phyloP scores from a whole-genome alignment of 2,113 vertebrate species.

The Trichomycterus rosablanca region DNA sequence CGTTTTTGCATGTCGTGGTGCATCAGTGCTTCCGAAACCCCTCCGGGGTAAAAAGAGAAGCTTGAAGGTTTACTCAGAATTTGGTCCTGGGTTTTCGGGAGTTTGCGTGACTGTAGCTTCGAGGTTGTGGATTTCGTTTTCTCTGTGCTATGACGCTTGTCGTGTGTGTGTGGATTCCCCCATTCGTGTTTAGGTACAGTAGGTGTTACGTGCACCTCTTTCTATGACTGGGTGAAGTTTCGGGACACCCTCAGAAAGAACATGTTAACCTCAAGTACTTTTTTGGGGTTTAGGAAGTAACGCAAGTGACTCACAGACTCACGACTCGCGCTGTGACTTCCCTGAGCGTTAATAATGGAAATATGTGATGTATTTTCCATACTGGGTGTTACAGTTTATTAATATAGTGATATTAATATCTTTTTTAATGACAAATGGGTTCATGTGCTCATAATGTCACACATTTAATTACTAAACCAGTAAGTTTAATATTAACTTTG shows the following conservation, averaged over 20 bases:
- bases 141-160: background rate
- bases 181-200: background rate
- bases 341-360: background rate
- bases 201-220: background rate
- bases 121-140: too few species aligned
- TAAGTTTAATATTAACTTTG: too few species aligned
- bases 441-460: too few species aligned
- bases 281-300: constrained; percentile 13
- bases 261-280: constrained; percentile 37
- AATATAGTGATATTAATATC: too few species aligned
- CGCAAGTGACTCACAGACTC: background rate
- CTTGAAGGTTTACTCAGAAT: constrained; percentile 17
- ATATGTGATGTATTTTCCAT: too few species aligned
- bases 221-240: constrained; percentile 27
- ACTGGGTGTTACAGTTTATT: too few species aligned
- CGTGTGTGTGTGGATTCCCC: background rate
- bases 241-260: constrained; percentile 3
- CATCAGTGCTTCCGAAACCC: constrained; percentile 39
- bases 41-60: background rate
- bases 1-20: constrained; percentile 42
- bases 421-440: too few species aligned
- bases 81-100: too few species aligned
- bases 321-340: background rate
- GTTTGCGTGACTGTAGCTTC: too few species aligned
- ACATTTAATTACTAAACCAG: too few species aligned